Percentiles rank a stretch among this genome's conserved stretches.
Evolutionary conservation across 1,140 invertebrate species (phyloP).

Genomic region (Leptinotarsa undecemlineata): DNA sequence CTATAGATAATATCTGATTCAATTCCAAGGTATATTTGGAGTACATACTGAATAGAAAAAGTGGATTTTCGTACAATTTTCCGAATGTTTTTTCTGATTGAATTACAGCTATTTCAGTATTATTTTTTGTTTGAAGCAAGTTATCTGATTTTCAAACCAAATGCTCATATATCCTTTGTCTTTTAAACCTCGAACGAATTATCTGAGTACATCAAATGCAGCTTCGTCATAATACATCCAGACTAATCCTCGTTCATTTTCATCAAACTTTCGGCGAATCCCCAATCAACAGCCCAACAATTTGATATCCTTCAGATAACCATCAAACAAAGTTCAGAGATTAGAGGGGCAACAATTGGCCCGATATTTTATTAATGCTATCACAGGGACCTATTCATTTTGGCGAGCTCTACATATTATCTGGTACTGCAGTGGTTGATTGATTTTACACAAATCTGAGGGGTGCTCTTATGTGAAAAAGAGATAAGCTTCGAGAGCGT

Average conservation of each 20-base stretch:
- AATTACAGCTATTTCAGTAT: no score
- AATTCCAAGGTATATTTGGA: no score
- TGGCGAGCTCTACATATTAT: constrained; percentile 19
- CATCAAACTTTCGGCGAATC: constrained; percentile 5
- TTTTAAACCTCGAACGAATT: neutral
- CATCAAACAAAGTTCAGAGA: constrained; percentile 19
- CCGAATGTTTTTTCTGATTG: no score
- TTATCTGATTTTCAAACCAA: no score
- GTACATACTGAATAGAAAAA: no score
- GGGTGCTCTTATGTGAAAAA: constrained; percentile 31
- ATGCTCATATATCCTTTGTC: no score
- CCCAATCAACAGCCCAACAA: neutral
- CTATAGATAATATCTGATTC: no score
- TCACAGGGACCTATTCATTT: constrained; percentile 11
- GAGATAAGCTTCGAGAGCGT: constrained; percentile 25
- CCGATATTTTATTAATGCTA: constrained; percentile 23
- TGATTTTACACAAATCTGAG: constrained; percentile 26
- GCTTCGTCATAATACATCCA: neutral
- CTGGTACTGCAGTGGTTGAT: constrained; percentile 26
- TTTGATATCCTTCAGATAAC: constrained; percentile 9
- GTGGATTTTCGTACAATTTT: no score
- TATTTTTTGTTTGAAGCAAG: no score
- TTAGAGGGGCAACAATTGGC: constrained; percentile 24
- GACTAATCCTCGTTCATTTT: constrained; percentile 1
- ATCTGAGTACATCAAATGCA: neutral